Percentiles rank a stretch among this genome's conserved stretches.
These are phyloP conservation scores for Muscicapa comitata DNA, from an alignment of 2,797 vertebrate genomes.

Conservation along the genomic window DNA sequence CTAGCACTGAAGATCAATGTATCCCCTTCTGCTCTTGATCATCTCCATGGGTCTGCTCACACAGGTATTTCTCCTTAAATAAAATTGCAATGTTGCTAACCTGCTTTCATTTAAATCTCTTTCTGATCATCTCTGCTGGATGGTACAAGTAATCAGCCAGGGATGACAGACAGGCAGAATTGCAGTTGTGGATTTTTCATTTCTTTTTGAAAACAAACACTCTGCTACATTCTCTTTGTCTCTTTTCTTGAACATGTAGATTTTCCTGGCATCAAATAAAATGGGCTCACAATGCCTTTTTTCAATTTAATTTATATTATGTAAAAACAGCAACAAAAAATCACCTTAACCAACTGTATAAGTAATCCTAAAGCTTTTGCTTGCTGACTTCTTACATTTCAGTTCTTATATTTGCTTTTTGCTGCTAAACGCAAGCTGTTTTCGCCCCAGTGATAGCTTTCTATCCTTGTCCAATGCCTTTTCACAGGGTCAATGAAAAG, in stretches of 20 bases:
- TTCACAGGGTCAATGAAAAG: neutral
- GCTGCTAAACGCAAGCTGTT: neutral
- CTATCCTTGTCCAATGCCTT: neutral
- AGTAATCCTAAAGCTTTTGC: neutral
- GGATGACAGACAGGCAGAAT: neutral
- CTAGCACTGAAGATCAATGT: neutral
- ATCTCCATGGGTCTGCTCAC: neutral
- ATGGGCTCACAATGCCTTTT: neutral
- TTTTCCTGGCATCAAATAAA: neutral
- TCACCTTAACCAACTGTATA: neutral
- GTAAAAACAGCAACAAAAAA: neutral
- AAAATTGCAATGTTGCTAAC: neutral
- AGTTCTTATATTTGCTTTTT: neutral
- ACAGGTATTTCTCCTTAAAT: neutral
- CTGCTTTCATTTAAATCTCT: neutral
- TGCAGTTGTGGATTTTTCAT: neutral
- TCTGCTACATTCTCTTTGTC: accelerated
- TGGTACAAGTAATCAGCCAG: neutral
- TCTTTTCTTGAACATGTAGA: neutral
- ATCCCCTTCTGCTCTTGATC: neutral
- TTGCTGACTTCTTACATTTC: neutral
- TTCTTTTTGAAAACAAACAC: neutral
- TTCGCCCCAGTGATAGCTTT: neutral
- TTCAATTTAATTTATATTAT: neutral
- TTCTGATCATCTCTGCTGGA: neutral